Conservation (phyloP, 2,113 vertebrate species). For the Serilophus lunatus region DNA sequence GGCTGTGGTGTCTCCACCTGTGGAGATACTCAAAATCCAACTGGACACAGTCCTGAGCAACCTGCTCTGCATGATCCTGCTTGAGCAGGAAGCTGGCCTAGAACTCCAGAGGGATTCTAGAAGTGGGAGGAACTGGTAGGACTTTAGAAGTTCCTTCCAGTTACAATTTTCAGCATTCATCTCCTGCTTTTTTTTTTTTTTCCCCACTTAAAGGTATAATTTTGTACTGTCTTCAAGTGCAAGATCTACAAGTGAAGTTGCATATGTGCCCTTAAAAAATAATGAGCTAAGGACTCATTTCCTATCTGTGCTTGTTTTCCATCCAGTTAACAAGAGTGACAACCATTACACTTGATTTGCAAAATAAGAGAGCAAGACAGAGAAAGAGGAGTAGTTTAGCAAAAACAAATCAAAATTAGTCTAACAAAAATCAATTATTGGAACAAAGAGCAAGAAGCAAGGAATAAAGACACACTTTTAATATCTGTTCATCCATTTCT, state of each 20-base stretch:
- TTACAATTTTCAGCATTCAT: background rate
- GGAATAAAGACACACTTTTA: background rate
- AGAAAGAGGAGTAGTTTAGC: background rate
- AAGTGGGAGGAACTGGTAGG: background rate
- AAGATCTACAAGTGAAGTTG: background rate
- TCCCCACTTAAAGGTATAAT: background rate
- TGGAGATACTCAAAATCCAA: background rate
- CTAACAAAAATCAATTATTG: background rate
- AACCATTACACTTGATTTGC: background rate
- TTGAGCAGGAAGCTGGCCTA: background rate
- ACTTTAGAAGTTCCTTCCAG: background rate
- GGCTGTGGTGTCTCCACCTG: background rate
- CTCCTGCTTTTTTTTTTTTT: background rate
- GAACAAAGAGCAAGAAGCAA: background rate
- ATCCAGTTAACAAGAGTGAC: background rate
- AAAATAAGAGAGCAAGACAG: background rate
- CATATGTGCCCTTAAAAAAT: background rate
- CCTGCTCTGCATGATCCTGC: background rate
- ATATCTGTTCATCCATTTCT: background rate
- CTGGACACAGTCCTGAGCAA: background rate
- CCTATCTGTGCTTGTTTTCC: background rate
- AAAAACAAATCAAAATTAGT: background rate
- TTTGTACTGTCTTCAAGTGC: background rate
- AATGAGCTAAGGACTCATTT: background rate
- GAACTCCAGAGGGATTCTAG: background rate